Evolutionary conservation across 2,113 vertebrate genomes (phyloP).

Genomic region (Calcarius ornatus): DNA sequence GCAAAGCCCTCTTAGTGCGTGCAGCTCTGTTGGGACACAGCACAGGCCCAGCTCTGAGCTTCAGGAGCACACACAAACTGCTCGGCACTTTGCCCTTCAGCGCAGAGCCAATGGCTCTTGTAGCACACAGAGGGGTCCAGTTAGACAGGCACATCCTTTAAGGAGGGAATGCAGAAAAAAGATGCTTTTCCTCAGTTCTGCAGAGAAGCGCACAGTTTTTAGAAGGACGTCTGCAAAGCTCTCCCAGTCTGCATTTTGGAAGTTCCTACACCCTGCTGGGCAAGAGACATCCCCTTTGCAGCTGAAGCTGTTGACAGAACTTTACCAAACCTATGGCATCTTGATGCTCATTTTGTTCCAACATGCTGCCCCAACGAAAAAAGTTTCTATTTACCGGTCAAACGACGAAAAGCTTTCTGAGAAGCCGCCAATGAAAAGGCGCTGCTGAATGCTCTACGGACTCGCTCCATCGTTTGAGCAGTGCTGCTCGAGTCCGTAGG

Average conservation of each 20-base stretch:
- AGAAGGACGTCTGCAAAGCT: neutral
- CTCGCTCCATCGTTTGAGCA: no score
- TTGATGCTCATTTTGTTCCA: no score
- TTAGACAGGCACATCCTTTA: neutral
- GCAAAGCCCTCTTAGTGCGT: neutral
- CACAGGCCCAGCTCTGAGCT: neutral
- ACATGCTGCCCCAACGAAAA: no score
- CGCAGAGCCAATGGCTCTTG: neutral
- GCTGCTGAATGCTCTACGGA: no score
- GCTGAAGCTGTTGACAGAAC: neutral
- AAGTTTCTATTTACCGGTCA: no score
- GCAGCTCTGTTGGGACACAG: neutral
- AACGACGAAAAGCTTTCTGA: no score
- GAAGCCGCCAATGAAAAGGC: no score
- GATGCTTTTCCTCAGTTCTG: neutral
- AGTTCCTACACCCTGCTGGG: neutral
- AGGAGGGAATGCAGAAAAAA: neutral
- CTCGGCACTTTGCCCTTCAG: neutral
- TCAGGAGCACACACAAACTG: neutral
- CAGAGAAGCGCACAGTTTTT: neutral
- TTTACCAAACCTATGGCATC: no score
- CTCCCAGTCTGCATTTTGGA: neutral
- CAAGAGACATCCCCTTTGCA: no score
- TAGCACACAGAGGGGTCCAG: neutral
- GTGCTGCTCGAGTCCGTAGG: no score